phyloP scores from a whole-genome alignment of 2,888 invertebrate genomes.

The Yponomeuta evonymella region DNA sequence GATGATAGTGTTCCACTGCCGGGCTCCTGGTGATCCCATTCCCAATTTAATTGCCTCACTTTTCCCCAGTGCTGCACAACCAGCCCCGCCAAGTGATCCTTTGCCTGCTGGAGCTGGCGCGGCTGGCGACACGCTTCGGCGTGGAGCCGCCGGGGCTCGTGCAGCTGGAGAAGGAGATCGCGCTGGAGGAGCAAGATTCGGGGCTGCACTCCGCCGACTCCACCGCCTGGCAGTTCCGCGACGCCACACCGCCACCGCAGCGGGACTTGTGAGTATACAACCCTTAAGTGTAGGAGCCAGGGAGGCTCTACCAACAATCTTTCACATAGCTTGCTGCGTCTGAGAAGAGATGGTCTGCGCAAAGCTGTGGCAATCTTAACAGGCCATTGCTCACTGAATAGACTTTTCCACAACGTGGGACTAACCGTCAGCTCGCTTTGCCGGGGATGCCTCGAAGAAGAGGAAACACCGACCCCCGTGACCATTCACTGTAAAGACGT shows the following conservation, averaged over 20 bases:
- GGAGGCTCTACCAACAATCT: background rate
- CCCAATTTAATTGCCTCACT: background rate
- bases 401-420: too few relatives aligned
- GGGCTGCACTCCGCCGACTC: constrained; percentile 79
- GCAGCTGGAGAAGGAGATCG: constrained; percentile 90
- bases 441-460: too few relatives aligned
- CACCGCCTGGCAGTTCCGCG: constrained; percentile 83
- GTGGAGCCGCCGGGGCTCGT: constrained; percentile 89
- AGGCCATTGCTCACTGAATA: too few relatives aligned
- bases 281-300: background rate
- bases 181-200: constrained; percentile 83
- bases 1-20: too few relatives aligned
- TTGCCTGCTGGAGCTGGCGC: constrained; percentile 89
- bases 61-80: constrained; percentile 81
- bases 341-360: too few relatives aligned
- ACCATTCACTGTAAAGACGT: too few relatives aligned
- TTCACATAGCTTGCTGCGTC: background rate
- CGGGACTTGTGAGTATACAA: constrained; percentile 39
- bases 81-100: constrained; percentile 90
- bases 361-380: background rate
- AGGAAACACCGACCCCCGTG: too few relatives aligned
- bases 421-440: too few relatives aligned
- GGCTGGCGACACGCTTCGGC: constrained; percentile 85
- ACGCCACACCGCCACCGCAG: constrained; percentile 44
- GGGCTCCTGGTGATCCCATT: too few relatives aligned